Evolutionary conservation across 1,140 invertebrate genomes (phyloP).

Genomic region (Drosophila paulistorum): DNA sequence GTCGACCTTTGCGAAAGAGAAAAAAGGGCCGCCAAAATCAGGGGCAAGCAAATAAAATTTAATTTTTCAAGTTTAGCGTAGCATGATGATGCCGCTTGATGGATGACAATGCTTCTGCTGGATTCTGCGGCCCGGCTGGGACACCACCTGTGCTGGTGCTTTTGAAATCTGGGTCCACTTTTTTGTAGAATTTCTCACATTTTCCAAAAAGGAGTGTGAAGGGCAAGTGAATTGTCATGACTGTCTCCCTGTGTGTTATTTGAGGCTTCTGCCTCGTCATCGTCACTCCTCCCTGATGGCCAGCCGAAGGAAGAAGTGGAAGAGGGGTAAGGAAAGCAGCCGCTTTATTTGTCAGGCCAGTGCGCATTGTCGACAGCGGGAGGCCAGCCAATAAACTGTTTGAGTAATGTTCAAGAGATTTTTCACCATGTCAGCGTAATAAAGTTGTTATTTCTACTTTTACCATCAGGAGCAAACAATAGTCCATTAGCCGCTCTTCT

Average conservation of each 20-base stretch:
- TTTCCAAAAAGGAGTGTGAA: not conserved
- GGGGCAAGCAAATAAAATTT: slow-evolving; percentile 61
- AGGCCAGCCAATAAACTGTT: slow-evolving; percentile 57
- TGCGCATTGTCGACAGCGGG: slow-evolving; percentile 49
- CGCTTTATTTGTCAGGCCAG: slow-evolving; percentile 59
- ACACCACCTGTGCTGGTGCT: slow-evolving; percentile 17
- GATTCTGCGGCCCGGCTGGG: slow-evolving; percentile 27
- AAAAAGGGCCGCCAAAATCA: slow-evolving; percentile 51
- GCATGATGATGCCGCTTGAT: slow-evolving; percentile 27
- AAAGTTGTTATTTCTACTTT: slow-evolving; percentile 54
- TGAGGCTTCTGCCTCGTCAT: slow-evolving; percentile 42
- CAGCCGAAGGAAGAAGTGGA: not conserved
- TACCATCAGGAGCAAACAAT: slow-evolving; percentile 12
- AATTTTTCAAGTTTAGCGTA: slow-evolving; percentile 62
- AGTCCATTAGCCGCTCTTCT: slow-evolving; percentile 62
- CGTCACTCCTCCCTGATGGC: slow-evolving; percentile 22
- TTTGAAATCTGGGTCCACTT: not conserved
- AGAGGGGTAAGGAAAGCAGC: not conserved
- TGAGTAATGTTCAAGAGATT: slow-evolving; percentile 72
- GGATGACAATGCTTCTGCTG: slow-evolving; percentile 42
- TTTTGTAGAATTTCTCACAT: slow-evolving; percentile 2
- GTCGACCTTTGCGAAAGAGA: slow-evolving; percentile 12
- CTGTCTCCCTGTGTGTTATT: not conserved
- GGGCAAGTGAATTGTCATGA: slow-evolving; percentile 35
- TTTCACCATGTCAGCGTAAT: slow-evolving; percentile 77